phyloP scores from a whole-genome alignment of 2,797 vertebrate species.

The Cossypha dichroa region DNA sequence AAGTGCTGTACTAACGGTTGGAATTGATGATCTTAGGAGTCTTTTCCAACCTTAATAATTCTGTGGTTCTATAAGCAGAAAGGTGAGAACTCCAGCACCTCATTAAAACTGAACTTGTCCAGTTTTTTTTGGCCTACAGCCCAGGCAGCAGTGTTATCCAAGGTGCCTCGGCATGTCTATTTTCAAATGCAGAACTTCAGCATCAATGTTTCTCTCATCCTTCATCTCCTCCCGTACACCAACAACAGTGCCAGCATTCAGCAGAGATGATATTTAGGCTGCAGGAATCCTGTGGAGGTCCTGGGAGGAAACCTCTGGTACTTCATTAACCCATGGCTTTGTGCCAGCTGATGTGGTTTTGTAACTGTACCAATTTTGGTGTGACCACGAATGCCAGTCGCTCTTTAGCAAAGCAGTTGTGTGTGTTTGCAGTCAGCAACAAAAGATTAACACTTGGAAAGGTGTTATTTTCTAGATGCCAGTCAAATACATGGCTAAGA shows the following conservation, averaged over 20 bases:
- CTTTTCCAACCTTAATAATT: neutral
- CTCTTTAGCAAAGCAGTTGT: neutral
- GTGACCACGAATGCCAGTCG: neutral
- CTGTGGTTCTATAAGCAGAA: neutral
- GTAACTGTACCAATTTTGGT: neutral
- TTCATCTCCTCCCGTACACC: neutral
- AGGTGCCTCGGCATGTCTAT: neutral
- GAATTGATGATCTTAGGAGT: neutral
- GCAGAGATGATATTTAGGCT: neutral
- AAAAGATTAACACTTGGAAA: neutral
- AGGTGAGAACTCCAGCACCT: neutral
- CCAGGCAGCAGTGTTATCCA: neutral
- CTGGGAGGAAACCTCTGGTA: neutral
- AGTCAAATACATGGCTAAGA: neutral
- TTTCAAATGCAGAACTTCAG: neutral
- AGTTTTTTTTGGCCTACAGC: neutral
- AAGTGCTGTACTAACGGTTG: accelerated
- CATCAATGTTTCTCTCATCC: neutral
- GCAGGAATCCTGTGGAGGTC: neutral
- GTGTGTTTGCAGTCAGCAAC: neutral
- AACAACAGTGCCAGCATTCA: neutral
- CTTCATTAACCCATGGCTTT: neutral
- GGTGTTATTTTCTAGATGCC: neutral
- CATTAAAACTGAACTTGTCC: neutral
- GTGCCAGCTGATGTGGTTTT: neutral